phyloP scores from a whole-genome alignment of 2,888 invertebrate genomes.

The Athalia rosae region DNA sequence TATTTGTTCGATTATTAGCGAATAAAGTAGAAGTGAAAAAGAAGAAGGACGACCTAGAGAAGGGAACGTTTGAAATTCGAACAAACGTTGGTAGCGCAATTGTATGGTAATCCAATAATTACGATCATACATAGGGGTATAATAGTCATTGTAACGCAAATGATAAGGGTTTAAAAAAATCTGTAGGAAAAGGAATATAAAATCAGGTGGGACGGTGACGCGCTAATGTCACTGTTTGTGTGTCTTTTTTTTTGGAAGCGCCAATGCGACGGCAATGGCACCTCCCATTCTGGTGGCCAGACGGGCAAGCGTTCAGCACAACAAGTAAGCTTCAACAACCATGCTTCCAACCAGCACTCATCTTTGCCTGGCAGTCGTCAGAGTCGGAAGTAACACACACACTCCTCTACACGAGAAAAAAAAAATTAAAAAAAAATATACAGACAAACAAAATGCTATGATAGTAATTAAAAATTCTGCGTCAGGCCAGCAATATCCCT shows the following conservation, averaged over 20 bases:
- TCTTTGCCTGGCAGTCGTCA: conserved; percentile 49
- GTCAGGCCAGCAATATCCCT: conserved; percentile 33
- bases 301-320: conserved; percentile 66
- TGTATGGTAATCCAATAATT: no score
- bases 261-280: conserved; percentile 66
- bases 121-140: background rate
- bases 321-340: conserved; percentile 59
- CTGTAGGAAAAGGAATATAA: conserved; percentile 20
- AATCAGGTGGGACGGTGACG: conserved; percentile 47
- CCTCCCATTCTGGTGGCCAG: conserved; percentile 64
- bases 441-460: no score
- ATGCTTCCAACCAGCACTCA: conserved; percentile 50
- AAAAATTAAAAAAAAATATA: no score
- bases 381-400: conserved; percentile 48
- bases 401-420: conserved; percentile 6
- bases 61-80: no score
- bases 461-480: conserved; percentile 16
- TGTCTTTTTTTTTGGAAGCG: conserved; percentile 70
- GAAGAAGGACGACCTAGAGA: background rate
- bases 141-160: background rate
- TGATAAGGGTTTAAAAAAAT: conserved; percentile 9
- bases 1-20: background rate
- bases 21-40: background rate
- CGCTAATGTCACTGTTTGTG: conserved; percentile 68
- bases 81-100: no score